Evolutionary conservation across 2,113 vertebrate species (phyloP).

Genomic region (Hippocampus barbouri): DNA sequence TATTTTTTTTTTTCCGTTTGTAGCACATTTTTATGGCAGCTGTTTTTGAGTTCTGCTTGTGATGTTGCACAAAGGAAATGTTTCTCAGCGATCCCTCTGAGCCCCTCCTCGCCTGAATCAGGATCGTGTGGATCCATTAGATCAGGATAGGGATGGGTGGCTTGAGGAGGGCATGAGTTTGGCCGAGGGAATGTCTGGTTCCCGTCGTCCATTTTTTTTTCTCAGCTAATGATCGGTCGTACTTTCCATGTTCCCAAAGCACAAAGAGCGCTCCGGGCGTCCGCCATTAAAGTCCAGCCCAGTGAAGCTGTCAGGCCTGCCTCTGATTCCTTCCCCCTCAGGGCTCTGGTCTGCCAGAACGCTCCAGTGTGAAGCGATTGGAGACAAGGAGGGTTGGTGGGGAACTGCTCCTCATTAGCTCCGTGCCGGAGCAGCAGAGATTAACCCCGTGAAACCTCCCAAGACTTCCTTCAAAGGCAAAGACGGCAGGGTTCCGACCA

Average conservation of each 20-base stretch:
- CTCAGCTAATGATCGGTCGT: constrained; percentile 45
- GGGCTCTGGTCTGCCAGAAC: constrained; percentile 22
- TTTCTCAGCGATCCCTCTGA: constrained; percentile 23
- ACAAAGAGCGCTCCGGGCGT: neutral
- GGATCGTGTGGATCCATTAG: constrained; percentile 37
- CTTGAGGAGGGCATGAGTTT: constrained; percentile 37
- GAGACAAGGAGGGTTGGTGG: constrained; percentile 8
- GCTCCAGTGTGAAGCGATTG: constrained; percentile 19
- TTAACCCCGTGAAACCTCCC: constrained; percentile 49
- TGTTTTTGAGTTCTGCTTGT: constrained; percentile 50
- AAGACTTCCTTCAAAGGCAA: constrained; percentile 42
- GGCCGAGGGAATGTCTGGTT: constrained; percentile 57
- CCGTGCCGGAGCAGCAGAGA: constrained; percentile 20
- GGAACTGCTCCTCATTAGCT: constrained; percentile 61
- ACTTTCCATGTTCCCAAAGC: constrained; percentile 26
- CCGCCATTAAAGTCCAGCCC: constrained; percentile 6
- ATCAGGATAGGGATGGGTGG: constrained; percentile 22
- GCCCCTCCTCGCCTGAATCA: constrained; percentile 24
- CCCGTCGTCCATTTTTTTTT: constrained; percentile 44
- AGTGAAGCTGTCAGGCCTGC: neutral
- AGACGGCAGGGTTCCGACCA: constrained; percentile 7
- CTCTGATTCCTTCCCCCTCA: constrained; percentile 13
- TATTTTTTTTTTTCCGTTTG: neutral
- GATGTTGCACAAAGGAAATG: constrained; percentile 41
- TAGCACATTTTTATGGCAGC: constrained; percentile 41